A percentile compares a stretch with the other conserved stretches of the same genome.
phyloP scores from a whole-genome alignment of 2,113 vertebrate species.

The Corvus moneduloides region DNA sequence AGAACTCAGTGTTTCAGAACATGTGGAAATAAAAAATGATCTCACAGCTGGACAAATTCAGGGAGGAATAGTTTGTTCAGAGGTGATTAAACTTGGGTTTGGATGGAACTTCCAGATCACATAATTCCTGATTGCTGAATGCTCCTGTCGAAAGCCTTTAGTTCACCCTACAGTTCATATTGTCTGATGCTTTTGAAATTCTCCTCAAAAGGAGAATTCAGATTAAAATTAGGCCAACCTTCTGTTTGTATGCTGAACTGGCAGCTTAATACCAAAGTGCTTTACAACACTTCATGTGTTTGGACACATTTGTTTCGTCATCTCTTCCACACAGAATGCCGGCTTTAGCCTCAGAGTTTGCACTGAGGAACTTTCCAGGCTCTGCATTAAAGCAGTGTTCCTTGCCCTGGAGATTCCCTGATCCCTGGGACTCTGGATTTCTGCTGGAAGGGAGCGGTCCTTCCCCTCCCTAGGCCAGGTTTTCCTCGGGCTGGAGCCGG shows the following conservation, averaged over 20 bases:
- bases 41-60: background rate
- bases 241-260: background rate
- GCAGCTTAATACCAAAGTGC: background rate
- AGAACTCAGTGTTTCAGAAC: background rate
- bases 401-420: background rate
- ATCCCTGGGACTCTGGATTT: background rate
- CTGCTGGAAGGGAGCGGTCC: background rate
- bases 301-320: background rate
- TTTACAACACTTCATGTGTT: accelerated
- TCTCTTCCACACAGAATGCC: background rate
- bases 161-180: background rate
- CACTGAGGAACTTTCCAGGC: background rate
- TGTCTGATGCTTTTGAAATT: background rate
- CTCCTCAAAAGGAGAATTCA: background rate
- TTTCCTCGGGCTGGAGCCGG: background rate
- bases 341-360: background rate
- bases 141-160: background rate
- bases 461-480: accelerated
- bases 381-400: accelerated
- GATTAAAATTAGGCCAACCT: background rate
- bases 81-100: background rate
- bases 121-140: background rate
- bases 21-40: background rate
- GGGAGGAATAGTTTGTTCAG: background rate
- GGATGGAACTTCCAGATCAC: background rate